phyloP scores from a whole-genome alignment of 2,888 invertebrate species.

The Trissonchulus latispiculum region DNA sequence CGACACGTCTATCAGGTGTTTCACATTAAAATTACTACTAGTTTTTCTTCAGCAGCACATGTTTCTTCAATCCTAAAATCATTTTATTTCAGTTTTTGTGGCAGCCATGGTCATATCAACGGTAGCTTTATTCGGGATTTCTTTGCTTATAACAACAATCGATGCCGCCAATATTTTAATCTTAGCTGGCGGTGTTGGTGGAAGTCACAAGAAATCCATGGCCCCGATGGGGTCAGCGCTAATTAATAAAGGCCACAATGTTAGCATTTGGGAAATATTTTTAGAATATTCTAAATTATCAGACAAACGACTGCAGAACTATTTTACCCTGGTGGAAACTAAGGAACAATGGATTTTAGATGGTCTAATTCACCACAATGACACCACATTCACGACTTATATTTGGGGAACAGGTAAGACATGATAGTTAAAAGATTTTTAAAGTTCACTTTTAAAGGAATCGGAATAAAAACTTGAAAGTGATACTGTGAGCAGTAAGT shows the following conservation, averaged over 20 bases:
- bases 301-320: not conserved
- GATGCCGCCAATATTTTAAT: conserved; percentile 15
- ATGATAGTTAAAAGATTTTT: too few species aligned
- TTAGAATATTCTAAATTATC: not conserved
- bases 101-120: too few species aligned
- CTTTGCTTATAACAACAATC: too few species aligned
- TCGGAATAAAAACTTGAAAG: too few species aligned
- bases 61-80: too few species aligned
- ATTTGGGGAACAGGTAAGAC: not conserved
- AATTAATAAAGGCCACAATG: not conserved
- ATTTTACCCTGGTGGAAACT: not conserved
- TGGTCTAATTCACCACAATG: not conserved
- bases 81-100: too few species aligned
- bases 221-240: not conserved
- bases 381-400: not conserved
- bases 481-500: too few species aligned
- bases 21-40: too few species aligned
- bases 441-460: too few species aligned
- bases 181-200: not conserved
- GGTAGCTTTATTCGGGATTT: too few species aligned
- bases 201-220: conserved; percentile 13
- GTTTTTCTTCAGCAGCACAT: too few species aligned
- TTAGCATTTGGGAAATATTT: conserved; percentile 11
- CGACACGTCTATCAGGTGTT: too few species aligned
- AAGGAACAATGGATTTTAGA: not conserved